phyloP scores from a whole-genome alignment of 2,888 invertebrate genomes.

The Pheosia tremula region DNA sequence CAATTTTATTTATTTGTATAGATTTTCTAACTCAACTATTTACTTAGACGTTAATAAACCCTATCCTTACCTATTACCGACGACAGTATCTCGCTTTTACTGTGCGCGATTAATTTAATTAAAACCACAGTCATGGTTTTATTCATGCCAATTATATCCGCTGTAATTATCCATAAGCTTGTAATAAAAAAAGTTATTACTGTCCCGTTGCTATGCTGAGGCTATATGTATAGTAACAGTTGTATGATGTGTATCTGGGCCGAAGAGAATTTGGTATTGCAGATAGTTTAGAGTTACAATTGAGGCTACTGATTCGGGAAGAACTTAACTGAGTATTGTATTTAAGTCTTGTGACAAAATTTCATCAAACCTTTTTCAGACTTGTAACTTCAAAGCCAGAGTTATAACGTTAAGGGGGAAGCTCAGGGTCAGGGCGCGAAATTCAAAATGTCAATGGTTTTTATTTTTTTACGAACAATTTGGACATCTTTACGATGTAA shows the following conservation, averaged over 20 bases:
- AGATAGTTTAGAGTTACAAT: neutral
- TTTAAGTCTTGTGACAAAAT: too few species aligned
- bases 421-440: too few species aligned
- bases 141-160: constrained; percentile 19
- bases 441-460: too few species aligned
- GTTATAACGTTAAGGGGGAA: too few species aligned
- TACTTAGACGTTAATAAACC: too few species aligned
- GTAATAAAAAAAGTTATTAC: constrained; percentile 31
- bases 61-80: constrained; percentile 17
- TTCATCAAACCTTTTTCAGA: too few species aligned
- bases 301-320: neutral
- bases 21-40: too few species aligned
- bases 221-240: constrained; percentile 6
- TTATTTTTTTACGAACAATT: too few species aligned
- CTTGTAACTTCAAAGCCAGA: too few species aligned
- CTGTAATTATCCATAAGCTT: constrained; percentile 25
- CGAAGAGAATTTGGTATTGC: constrained; percentile 3
- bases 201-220: constrained; percentile 13
- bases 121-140: constrained; percentile 21
- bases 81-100: constrained; percentile 21
- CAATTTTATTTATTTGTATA: too few species aligned
- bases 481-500: too few species aligned
- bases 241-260: neutral
- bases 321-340: neutral
- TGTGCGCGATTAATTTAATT: constrained; percentile 35